phyloP scores from a whole-genome alignment of 2,888 invertebrate species.

The Ophioninae sp. region DNA sequence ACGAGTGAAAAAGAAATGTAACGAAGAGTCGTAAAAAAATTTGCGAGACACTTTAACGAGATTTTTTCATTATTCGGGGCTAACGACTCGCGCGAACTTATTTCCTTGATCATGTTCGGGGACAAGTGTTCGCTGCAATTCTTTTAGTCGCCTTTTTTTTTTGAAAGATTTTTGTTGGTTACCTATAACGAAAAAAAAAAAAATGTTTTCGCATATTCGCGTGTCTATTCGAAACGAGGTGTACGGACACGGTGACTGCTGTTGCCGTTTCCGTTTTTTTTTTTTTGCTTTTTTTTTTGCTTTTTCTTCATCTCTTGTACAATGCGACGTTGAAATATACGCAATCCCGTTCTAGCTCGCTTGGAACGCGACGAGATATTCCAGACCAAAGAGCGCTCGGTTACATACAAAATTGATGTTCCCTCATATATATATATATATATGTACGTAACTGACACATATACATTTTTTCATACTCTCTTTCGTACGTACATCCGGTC shows the following conservation, averaged over 20 bases:
- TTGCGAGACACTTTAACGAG: slow-evolving; percentile 19
- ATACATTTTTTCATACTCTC: slow-evolving; percentile 27
- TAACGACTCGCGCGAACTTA: slow-evolving; percentile 44
- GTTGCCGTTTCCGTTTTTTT: slow-evolving; percentile 14
- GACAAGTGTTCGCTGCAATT: slow-evolving; percentile 13
- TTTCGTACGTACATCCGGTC: slow-evolving; percentile 36
- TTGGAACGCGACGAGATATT: slow-evolving; percentile 44
- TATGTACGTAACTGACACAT: not conserved
- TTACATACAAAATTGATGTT: slow-evolving; percentile 7
- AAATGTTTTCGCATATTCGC: not conserved
- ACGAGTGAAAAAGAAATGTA: too few relatives aligned
- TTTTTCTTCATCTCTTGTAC: slow-evolving; percentile 16
- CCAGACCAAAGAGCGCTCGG: slow-evolving; percentile 45
- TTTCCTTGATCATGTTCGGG: slow-evolving; percentile 38
- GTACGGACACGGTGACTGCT: slow-evolving; percentile 8
- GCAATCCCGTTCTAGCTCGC: slow-evolving; percentile 3
- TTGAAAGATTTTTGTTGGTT: slow-evolving; percentile 41
- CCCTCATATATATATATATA: not conserved
- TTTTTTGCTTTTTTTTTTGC: too few relatives aligned
- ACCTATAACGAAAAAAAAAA: slow-evolving; percentile 27
- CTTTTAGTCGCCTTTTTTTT: not conserved
- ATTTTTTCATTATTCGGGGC: slow-evolving; percentile 34
- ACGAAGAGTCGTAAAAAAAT: slow-evolving; percentile 14
- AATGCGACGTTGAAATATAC: slow-evolving; percentile 17
- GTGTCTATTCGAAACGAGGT: slow-evolving; percentile 1